These are phyloP conservation scores for Propithecus coquereli DNA, from an alignment of 2,113 vertebrate species.

Conservation along the genomic window DNA sequence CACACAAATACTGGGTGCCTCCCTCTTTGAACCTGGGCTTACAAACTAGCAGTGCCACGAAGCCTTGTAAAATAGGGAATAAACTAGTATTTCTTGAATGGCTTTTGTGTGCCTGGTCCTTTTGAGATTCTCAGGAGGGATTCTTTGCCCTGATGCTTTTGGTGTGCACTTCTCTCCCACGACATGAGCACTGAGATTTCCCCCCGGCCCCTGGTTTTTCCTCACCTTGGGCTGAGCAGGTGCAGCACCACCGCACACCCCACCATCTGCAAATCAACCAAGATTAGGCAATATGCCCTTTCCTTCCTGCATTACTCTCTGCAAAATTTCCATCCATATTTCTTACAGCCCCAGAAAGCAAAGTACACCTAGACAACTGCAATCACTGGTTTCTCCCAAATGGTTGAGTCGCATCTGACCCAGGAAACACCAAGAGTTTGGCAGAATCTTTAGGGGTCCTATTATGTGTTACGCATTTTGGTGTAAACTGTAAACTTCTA, in stretches of 20 bases:
- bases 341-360: not conserved
- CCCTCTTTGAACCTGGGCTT: not conserved
- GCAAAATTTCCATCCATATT: not conserved
- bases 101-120: not conserved
- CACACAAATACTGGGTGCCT: not conserved
- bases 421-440: not conserved
- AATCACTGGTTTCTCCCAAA: not conserved
- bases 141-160: not conserved
- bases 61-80: not conserved
- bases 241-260: not conserved
- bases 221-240: not conserved
- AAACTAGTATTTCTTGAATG: not conserved
- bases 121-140: slow-evolving; percentile 33
- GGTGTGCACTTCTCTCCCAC: not conserved
- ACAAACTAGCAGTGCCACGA: not conserved
- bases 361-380: not conserved
- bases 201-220: not conserved
- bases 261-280: not conserved
- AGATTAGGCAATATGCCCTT: not conserved
- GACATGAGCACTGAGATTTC: not conserved
- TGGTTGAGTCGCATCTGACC: not conserved
- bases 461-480: not conserved
- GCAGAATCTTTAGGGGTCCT: not conserved
- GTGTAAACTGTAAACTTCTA: not conserved
- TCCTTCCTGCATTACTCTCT: not conserved